Conservation (phyloP, 2,888 invertebrate species). For the Pilophorus perplexus region DNA sequence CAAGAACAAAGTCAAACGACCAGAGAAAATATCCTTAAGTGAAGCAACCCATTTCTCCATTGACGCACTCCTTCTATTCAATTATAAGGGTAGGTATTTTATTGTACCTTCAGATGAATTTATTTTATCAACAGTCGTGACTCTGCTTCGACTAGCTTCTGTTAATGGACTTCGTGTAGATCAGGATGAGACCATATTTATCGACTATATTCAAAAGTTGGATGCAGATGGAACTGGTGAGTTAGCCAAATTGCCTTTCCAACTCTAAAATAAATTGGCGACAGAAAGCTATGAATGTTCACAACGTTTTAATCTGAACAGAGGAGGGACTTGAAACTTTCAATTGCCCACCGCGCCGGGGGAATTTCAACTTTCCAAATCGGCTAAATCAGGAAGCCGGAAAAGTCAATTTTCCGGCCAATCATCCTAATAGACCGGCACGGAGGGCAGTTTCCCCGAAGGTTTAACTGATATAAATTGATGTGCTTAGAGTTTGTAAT, state of each 20-base stretch:
- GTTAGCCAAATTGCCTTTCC: no score
- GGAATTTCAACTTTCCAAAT: constrained; percentile 12
- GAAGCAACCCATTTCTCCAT: not conserved
- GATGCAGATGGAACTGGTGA: not conserved
- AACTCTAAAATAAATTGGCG: not conserved
- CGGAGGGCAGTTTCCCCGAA: constrained; percentile 1
- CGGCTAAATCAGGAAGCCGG: not conserved
- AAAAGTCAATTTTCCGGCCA: constrained; percentile 9
- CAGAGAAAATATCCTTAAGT: not conserved
- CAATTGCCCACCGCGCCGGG: not conserved
- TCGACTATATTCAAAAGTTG: not conserved
- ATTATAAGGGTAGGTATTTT: no score
- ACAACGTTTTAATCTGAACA: not conserved
- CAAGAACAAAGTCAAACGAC: not conserved
- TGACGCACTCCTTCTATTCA: no score
- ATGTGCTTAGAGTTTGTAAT: constrained; percentile 3
- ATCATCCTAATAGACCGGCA: constrained; percentile 3
- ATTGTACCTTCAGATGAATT: no score
- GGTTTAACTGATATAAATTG: constrained; percentile 27
- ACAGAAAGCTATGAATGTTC: not conserved
- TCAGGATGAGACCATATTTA: no score
- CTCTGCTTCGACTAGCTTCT: no score
- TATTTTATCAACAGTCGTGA: no score
- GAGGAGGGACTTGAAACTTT: not conserved
- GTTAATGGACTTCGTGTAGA: no score